Evolutionary conservation across 2,888 invertebrate genomes (phyloP), one percentile per base, ranked within the genome.

Genomic region (Palloptera scutellata): DNA sequence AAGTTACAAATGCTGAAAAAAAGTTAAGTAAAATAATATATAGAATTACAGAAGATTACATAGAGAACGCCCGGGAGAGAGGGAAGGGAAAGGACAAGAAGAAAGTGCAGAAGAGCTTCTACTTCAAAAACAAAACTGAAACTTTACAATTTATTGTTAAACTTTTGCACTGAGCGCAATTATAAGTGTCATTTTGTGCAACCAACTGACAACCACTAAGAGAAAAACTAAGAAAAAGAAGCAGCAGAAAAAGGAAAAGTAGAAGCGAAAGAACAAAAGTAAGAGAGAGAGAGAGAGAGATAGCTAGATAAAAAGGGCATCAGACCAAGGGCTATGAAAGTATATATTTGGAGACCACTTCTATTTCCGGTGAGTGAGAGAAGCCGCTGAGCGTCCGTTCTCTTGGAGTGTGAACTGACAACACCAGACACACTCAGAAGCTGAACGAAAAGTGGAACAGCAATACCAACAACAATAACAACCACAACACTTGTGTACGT

Each of bases 121-220:
- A 72, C 77, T 77, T 73, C 68, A 72, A 68, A 75, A 66, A 69
- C 71, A 76, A 73, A 74, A 73, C 72, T 76, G 78, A 76, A 78
- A 79, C 76, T 78, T 78, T 78, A 76, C 78, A 78, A 78, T 78
- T 78, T 78, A 78, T 78, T 78, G 79, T 79, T 78, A 78, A 78
- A 78, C 77, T 78, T 78, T 78, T 67, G 78, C 78, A 78, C 78
- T 74, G 77, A 78, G 77, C 76, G 77, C 78, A 78, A 78, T 78
- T 79, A 78, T 78, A 78, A 78, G 79, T 79, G 79, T 79, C 78
- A 78, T 77, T 78, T 79, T 76, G 79, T 74, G 73, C 69, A 75
- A 69, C 48, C 62, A 52, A 43, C 63, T 58, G 59, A 48, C 58
- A 40, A n/a, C 6, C 54, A 30, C 30, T 30, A 30, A 30, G 30